Percentiles rank a stretch among this genome's conserved stretches.
phyloP scores from a whole-genome alignment of 2,797 vertebrate species.

The Sebastes matsubarae region DNA sequence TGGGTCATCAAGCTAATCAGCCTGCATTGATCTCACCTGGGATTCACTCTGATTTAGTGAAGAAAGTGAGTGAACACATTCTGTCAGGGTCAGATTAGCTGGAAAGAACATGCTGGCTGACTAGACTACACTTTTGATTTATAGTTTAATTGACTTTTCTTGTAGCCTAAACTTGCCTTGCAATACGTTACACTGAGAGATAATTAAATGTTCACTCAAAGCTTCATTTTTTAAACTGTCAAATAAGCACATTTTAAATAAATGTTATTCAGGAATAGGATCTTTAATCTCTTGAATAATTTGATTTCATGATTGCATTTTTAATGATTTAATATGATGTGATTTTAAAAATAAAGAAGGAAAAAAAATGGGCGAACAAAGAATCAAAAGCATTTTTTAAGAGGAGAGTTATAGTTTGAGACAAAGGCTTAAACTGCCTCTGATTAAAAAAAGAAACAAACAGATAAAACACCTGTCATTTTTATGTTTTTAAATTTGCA shows the following conservation, averaged over 20 bases:
- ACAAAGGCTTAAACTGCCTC: no score
- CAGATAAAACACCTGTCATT: no score
- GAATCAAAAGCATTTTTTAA: no score
- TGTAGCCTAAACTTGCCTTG: neutral
- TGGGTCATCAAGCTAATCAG: constrained; percentile 21
- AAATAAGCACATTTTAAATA: neutral
- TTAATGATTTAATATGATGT: neutral
- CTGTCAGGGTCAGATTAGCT: neutral
- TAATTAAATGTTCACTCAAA: neutral
- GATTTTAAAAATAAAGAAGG: neutral
- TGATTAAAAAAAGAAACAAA: no score
- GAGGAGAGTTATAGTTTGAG: no score
- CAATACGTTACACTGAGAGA: neutral
- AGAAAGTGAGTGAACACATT: neutral
- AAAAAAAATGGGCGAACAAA: neutral
- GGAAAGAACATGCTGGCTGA: neutral
- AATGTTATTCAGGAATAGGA: neutral
- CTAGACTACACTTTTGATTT: neutral
- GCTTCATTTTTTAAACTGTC: neutral
- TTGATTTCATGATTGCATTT: neutral
- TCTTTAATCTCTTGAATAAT: neutral
- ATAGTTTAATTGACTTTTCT: neutral
- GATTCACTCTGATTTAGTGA: neutral
- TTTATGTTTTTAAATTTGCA: neutral
- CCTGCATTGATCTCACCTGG: constrained; percentile 47